These are phyloP conservation scores for Tethea ocularis DNA, from an alignment of 2,888 invertebrate genomes.

Conservation along the genomic window DNA sequence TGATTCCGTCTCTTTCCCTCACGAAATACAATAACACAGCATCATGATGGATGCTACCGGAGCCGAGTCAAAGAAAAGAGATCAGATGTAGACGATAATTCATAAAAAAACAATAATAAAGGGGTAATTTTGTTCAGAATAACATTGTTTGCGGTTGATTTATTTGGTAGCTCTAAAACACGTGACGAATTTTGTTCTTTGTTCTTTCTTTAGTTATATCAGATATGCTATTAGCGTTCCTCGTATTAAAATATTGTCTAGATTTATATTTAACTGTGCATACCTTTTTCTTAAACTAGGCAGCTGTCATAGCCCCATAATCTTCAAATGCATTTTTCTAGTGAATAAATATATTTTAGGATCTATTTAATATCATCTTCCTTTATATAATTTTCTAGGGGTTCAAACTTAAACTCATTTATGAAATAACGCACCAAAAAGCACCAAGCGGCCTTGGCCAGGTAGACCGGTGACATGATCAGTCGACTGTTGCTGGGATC, in stretches of 20 bases:
- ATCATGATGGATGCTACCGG: slow-evolving; percentile 73
- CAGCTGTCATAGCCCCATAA: background rate
- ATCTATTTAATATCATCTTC: too few relatives aligned
- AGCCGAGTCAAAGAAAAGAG: slow-evolving; percentile 64
- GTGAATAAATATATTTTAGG: background rate
- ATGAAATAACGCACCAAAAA: too few relatives aligned
- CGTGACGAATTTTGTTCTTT: slow-evolving; percentile 11
- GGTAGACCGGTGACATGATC: too few relatives aligned
- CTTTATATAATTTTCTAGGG: too few relatives aligned
- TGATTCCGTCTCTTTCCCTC: slow-evolving; percentile 18
- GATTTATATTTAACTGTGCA: slow-evolving; percentile 3
- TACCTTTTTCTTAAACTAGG: background rate
- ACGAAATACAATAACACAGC: slow-evolving; percentile 16
- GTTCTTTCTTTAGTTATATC: slow-evolving; percentile 9
- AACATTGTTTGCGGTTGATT: slow-evolving; percentile 59
- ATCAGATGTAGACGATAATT: slow-evolving; percentile 73
- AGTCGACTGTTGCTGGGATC: too few relatives aligned
- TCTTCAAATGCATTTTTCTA: background rate
- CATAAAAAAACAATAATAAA: slow-evolving; percentile 74
- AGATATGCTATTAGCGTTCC: background rate
- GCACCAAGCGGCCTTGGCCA: too few relatives aligned
- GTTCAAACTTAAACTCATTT: too few relatives aligned
- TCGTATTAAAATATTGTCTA: slow-evolving; percentile 7
- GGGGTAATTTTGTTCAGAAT: slow-evolving; percentile 58
- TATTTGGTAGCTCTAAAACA: slow-evolving; percentile 47